Percentiles rank a stretch among this genome's conserved stretches.
Evolutionary conservation across 2,113 vertebrate species (phyloP).

Genomic region (Pterocles burchelli): DNA sequence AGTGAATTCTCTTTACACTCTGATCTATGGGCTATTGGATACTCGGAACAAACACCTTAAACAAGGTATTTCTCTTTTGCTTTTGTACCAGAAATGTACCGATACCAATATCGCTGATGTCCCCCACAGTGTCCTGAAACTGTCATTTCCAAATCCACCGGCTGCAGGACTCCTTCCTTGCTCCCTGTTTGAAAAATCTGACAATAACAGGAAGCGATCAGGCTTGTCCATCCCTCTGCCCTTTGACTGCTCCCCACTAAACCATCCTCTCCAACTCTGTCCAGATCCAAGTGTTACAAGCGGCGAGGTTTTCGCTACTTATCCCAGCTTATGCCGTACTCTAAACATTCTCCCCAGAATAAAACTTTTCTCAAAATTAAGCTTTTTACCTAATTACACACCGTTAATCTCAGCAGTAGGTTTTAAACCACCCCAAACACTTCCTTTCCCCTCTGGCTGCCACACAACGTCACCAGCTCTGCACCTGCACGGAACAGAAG

Average conservation of each 20-base stretch:
- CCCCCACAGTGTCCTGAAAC: neutral
- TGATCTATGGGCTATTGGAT: neutral
- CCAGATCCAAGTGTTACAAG: neutral
- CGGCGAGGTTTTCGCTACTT: neutral
- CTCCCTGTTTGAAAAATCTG: neutral
- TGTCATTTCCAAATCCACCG: too few relatives aligned
- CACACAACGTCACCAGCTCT: neutral
- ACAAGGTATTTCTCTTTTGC: neutral
- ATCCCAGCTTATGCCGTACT: neutral
- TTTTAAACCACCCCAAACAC: neutral
- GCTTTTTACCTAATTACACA: neutral
- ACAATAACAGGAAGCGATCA: neutral
- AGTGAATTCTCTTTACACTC: neutral
- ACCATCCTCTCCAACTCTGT: neutral
- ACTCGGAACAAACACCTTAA: neutral
- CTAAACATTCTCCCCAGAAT: neutral
- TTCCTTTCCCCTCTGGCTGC: neutral
- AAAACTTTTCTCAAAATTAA: neutral
- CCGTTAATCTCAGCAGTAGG: neutral
- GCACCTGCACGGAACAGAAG: rapidly evolving
- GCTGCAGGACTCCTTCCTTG: neutral
- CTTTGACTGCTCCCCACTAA: neutral
- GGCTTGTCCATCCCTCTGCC: neutral
- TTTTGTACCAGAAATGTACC: neutral
- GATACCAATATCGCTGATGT: neutral